A percentile compares a stretch with the other conserved stretches of the same genome.
These are phyloP conservation scores for Pyrocephalus nanus DNA, from an alignment of 2,797 vertebrate genomes.

Conservation along the genomic window DNA sequence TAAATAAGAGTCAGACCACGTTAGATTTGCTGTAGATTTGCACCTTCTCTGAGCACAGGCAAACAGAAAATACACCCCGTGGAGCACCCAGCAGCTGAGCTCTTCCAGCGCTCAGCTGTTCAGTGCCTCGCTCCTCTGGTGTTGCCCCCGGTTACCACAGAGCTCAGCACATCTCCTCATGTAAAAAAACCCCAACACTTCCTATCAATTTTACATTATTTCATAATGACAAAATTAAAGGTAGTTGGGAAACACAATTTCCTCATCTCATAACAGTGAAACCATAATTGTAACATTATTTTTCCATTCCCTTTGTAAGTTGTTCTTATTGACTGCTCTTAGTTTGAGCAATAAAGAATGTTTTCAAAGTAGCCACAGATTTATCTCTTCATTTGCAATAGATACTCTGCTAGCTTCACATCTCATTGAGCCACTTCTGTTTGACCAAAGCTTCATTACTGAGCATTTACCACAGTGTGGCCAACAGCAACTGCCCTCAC, in stretches of 20 bases:
- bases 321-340: background rate
- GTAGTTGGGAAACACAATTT: background rate
- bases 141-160: background rate
- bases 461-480: background rate
- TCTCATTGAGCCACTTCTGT: background rate
- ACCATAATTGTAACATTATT: background rate
- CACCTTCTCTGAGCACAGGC: background rate
- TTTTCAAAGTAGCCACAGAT: background rate
- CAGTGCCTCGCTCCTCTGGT: background rate
- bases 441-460: background rate
- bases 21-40: background rate
- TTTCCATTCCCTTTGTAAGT: background rate
- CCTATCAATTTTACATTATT: background rate
- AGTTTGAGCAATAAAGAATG: background rate
- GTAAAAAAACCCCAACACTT: background rate
- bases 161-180: background rate
- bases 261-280: background rate
- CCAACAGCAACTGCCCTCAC: background rate
- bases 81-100: background rate
- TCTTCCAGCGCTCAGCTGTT: background rate
- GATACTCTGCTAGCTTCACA: background rate
- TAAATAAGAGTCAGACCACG: background rate
- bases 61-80: background rate
- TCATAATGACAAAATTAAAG: background rate
- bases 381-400: background rate